Conservation (phyloP, 2,113 vertebrate genomes). For the Calidris pugnax region DNA sequence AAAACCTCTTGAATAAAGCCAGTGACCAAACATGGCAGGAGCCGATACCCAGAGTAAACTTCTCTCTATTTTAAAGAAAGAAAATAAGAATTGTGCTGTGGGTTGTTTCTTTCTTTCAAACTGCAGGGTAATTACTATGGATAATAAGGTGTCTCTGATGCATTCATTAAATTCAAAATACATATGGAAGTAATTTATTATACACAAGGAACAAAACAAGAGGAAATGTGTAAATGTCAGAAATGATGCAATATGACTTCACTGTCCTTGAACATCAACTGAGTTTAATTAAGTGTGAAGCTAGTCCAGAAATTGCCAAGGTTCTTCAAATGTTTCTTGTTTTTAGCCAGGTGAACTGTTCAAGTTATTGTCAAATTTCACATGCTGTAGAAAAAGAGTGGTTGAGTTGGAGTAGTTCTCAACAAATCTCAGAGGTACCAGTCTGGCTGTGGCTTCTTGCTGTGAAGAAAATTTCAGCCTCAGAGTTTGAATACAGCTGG, state of each 20-base stretch:
- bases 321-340: not conserved
- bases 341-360: not conserved
- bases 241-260: not conserved
- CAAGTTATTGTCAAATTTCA: not conserved
- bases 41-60: not conserved
- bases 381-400: not conserved
- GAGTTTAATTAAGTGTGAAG: not conserved
- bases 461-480: not conserved
- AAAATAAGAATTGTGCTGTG: not conserved
- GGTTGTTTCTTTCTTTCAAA: not conserved
- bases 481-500: not conserved
- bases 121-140: not conserved
- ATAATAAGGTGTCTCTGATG: not conserved
- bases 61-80: not conserved
- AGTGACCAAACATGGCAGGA: not conserved
- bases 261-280: not conserved
- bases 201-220: not conserved
- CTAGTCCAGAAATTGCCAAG: not conserved
- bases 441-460: not conserved
- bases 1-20: not conserved
- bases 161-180: not conserved
- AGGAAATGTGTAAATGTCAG: not conserved
- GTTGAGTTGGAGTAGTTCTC: not conserved
- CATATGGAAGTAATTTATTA: conserved; percentile 7
- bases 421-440: not conserved